phyloP scores from a whole-genome alignment of 2,113 vertebrate species.

The Uropsilus gracilis region DNA sequence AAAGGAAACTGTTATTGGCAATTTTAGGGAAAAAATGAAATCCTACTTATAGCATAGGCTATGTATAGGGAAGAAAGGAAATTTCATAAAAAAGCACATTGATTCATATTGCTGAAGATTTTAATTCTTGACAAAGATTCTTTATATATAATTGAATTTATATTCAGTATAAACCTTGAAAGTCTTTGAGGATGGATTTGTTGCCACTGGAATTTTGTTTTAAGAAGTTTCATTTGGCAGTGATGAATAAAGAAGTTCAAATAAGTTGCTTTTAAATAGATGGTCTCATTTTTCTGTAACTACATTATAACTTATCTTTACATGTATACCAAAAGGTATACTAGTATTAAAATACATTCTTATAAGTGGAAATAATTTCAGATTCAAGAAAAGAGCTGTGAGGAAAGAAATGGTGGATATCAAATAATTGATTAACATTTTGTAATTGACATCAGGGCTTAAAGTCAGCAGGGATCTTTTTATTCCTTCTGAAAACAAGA shows the following conservation, averaged over 20 bases:
- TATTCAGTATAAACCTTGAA: not conserved
- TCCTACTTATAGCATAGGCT: not conserved
- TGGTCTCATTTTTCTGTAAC: not conserved
- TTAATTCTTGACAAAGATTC: not conserved
- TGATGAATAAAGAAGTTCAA: not conserved
- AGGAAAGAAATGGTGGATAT: not conserved
- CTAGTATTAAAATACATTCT: not conserved
- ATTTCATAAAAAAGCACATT: not conserved
- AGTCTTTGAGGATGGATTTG: not conserved
- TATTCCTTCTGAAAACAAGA: not conserved
- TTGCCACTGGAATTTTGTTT: not conserved
- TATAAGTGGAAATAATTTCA: slow-evolving; percentile 25
- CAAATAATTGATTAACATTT: slow-evolving; percentile 9
- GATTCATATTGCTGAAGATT: not conserved
- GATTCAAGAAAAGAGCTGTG: not conserved
- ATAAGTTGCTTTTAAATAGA: not conserved
- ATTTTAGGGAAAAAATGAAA: not conserved
- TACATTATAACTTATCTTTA: not conserved
- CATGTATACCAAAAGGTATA: not conserved
- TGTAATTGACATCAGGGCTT: not conserved
- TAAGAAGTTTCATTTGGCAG: not conserved
- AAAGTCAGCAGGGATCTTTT: not conserved
- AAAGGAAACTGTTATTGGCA: not conserved
- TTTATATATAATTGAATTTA: not conserved
- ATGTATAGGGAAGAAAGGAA: not conserved